Evolutionary conservation across 2,797 vertebrate species (phyloP), one percentile per base, ranked within the genome.

Genomic region (Galaxias olidus): DNA sequence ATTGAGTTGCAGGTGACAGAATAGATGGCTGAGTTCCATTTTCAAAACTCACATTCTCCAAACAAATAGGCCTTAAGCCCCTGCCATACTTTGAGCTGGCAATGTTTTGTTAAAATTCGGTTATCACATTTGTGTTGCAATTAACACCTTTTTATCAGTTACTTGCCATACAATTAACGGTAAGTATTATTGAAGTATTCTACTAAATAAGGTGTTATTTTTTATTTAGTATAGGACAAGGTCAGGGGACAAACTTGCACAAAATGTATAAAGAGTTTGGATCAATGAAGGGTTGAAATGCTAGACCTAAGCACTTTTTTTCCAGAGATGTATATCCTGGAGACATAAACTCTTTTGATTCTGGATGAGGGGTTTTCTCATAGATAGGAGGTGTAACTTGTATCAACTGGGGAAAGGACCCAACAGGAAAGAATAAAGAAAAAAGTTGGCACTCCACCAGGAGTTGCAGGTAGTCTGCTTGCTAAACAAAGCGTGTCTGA

Each of bases 361-460:
- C 68, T 52, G 55, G 63, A 78, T 79, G 64, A 50, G 69, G 65
- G 77, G 66, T 82, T 63, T 81, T 72, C 66, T 65, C 65, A 79
- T 59, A 79, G 47, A 58, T 51, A 71, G 73, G 77, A 71, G 79
- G 80, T 79, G 85, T 78, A 79, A 75, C 68, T 76, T 72, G 72
- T 79, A 84, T 84, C 59, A 75, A 77, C 61, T 59, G 60, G 64
- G 72, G 59, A 69, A 56, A 66, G 48, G 59, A 72, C 61, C 61
- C 58, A 63, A 65, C 61, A 54, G 50, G 60, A 67, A 69, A 67
- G 43, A 61, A 70, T 59, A 63, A 68, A 71, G 69, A 76, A 73
- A 74, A 78, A 78, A 87, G 74, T 20, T 90, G 87, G 88, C 84
- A 72, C 56, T 61, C 59, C 72, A 76, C 84, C 89, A 90, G 86